Base-by-base conservation (phyloP, 2,888 invertebrate genomes). In the Cetonia aurata region DNA sequence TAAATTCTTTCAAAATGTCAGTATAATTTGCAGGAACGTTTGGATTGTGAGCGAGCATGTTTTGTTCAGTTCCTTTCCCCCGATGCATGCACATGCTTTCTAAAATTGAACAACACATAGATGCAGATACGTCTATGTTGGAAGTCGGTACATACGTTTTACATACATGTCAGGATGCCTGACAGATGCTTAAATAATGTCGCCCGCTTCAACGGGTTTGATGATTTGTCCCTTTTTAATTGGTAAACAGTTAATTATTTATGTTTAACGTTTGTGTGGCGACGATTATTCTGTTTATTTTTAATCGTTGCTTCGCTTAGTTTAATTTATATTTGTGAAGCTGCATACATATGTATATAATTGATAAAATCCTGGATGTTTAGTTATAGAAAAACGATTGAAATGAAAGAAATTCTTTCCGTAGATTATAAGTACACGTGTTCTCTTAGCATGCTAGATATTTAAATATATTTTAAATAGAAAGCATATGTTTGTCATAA, bases 201-300 rank as follows among this genome's bases (percentile, higher is more conserved):
- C 25, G 25, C 25, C 25, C 25, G 25, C 25, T 25, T 25, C 25
- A 25, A 25, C 25, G 56, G 37, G 56, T 56, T 37, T 37, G 56
- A 56, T 56, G 56, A 56, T 56, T 41, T 56, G 56, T 56, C 41
- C 17, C 56, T 56, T 56, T 41, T 17, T 56, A 56, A 56, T 56
- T 56, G 56, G 48, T 48, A 62, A 62, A 50, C 62, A 62, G 48
- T 62, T 62, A 62, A 62, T 62, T 62, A 62, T 62, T 42, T 25
- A 10, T n/a, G 12, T 15, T 19, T 50, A 50, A 50, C 50, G 19
- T 19, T 50, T 9, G 50, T 19, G 50, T 15, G 19, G 13, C 50
- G 50, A 17, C 17, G 50, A 19, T 17, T 50, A 19, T 17, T 50
- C 19, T 50, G 50, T 50, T 50, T 50, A 15, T 50, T 50, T 50